Base-by-base conservation (phyloP, 2,113 vertebrate species). In the Pandion haliaetus region DNA sequence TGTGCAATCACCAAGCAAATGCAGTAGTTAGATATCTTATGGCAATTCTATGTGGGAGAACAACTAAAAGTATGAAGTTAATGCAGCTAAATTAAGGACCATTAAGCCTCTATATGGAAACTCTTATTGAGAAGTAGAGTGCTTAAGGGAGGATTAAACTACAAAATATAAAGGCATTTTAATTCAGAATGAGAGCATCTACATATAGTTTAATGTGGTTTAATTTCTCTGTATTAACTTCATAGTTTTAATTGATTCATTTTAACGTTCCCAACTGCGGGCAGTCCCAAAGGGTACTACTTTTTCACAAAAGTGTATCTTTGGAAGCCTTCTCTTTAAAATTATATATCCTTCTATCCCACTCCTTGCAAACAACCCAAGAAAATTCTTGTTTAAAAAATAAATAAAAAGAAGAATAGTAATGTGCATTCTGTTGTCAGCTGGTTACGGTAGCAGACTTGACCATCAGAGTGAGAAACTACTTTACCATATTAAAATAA, bases 31-130 rank as follows among this genome's bases (percentile, higher is more conserved):
- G 70, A 24, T 90, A 49, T 57, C 69, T 94, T 82, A 78, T 5
- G n/a, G 66, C 65, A 87, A 73, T 83, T 95, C 73, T 76, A 59
- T 82, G 82, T 93, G 78, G 70, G 86, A 89, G 94, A 96, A 89
- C 57, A 95, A 77, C 78, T 84, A 18, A 71, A 91, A 93, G 83
- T 85, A 82, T 71, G 11, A 89, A 82, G 78, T 87, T 96, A 96
- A 93, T 96, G 86, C 57, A 82, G 57, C 47, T 96, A 93, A 95
- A 96, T 96, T 96, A 91, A 93, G 70, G 93, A 82, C 77, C 49
- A 95, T 97, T 96, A 93, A 94, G 40, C 12, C 31, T 21, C 49
- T 94, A 47, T 95, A 81, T 62, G 54, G 69, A 74, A 95, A 83
- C 28, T 62, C n/a, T 74, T 88, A 86, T 36, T 74, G 83, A 94